Evolutionary conservation across 1,140 invertebrate genomes (phyloP), one percentile per base, ranked within the genome.

Genomic region (Papilio helenus): DNA sequence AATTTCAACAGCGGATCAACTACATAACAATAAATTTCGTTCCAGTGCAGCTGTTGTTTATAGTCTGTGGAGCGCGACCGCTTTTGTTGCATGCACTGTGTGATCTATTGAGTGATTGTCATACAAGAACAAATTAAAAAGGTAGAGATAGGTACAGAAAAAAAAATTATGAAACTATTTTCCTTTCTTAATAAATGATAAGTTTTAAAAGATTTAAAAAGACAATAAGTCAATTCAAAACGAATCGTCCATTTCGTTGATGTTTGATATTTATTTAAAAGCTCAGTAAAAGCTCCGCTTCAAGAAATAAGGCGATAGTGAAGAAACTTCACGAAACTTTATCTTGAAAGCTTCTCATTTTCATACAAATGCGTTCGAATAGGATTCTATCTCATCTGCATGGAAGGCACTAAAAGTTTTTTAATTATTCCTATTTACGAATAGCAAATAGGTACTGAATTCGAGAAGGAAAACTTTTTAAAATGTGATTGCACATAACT

Each of bases 381-480:
- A 26, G 61, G 61, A 29, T 68, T 29, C 61, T 26, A 68, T 68
- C 61, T 68, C 61, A 68, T 68, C 61, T 68, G 61, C 61, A 68
- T 68, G 61, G 61, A 68, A 68, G 61, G 61, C 61, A 68, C 23
- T 68, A 68, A 68, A 68, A 68, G 61, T 68, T 68, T 68, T 68
- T 68, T 68, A 68, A 68, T 68, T 68, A 68, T 68, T 29, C 26
- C 23, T 29, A 68, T 68, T 68, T 68, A 68, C 10, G 61, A 68
- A 68, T 68, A 68, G 61, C 61, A 68, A 68, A 68, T 68, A 65
- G 23, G 58, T 65, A 68, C 34, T 29, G 26, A 68, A 34, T 68
- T 68, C 61, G 20, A 68, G 61, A 68, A 29, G 61, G 14, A 29
- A 26, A 34, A 29, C 26, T 68, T 68, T 12, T 29, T 68, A 18